These are phyloP conservation scores for Laterallus jamaicensis DNA, from an alignment of 2,113 vertebrate species.

Conservation along the genomic window DNA sequence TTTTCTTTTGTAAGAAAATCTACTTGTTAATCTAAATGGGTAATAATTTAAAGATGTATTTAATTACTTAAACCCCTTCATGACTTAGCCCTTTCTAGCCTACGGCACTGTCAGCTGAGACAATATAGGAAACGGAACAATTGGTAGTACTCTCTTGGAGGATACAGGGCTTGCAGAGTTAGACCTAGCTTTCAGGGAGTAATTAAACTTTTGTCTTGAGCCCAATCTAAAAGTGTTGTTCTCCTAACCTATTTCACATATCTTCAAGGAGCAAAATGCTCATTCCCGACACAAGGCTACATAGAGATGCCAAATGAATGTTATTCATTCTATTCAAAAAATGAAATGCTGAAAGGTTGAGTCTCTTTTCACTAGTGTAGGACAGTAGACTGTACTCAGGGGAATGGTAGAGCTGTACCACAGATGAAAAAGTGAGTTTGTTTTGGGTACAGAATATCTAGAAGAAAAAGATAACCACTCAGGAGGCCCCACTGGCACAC, in stretches of 20 bases:
- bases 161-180: neutral
- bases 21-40: neutral
- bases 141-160: neutral
- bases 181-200: neutral
- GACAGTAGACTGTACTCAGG: neutral
- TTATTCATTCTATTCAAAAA: neutral
- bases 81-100: neutral
- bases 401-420: neutral
- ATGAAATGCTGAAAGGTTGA: neutral
- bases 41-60: constrained; percentile 9
- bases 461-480: neutral
- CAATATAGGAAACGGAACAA: neutral
- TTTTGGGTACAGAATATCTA: neutral
- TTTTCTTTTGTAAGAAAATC: neutral
- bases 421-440: neutral
- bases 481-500: neutral
- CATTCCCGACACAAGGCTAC: neutral
- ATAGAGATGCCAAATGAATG: neutral
- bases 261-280: neutral
- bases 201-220: neutral
- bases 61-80: constrained; percentile 14
- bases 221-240: neutral
- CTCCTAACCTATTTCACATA: neutral
- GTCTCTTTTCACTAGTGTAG: neutral
- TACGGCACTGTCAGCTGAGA: neutral